A percentile compares a stretch with the other conserved stretches of the same genome.
These are phyloP conservation scores for Hetaerina titia DNA, from an alignment of 2,888 invertebrate species.

Conservation along the genomic window DNA sequence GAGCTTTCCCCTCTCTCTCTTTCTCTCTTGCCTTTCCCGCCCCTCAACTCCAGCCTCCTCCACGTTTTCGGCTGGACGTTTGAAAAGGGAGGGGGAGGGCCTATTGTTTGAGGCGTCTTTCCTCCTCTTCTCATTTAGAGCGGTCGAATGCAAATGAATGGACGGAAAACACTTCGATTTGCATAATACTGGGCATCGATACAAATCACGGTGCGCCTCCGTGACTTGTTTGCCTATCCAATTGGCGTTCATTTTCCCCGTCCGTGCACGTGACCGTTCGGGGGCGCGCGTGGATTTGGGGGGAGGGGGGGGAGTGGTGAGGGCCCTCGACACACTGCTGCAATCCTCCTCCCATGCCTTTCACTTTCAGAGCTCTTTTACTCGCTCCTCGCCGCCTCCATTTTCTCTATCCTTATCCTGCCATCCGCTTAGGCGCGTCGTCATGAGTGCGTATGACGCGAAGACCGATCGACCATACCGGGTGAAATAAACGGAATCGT, in stretches of 20 bases:
- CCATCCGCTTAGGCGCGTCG: not conserved
- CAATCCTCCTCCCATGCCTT: not conserved
- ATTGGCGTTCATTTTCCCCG: slow-evolving; percentile 38
- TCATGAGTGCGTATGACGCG: too few relatives aligned
- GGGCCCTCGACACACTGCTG: too few relatives aligned
- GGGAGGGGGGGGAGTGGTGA: too few relatives aligned
- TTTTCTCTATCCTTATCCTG: not conserved
- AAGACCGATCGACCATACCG: too few relatives aligned
- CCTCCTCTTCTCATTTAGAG: not conserved
- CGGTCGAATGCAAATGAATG: slow-evolving; percentile 46
- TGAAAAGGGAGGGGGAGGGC: not conserved
- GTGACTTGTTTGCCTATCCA: slow-evolving; percentile 44
- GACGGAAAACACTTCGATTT: slow-evolving; percentile 45
- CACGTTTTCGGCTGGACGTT: not conserved
- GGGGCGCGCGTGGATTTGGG: not conserved
- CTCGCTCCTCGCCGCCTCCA: not conserved
- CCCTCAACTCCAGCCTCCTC: not conserved
- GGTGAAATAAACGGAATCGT: too few relatives aligned
- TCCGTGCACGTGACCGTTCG: slow-evolving; percentile 21
- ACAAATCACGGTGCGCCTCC: slow-evolving; percentile 32
- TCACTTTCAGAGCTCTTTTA: not conserved
- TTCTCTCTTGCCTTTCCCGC: not conserved
- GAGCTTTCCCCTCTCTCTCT: not conserved
- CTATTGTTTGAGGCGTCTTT: not conserved
- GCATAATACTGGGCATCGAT: slow-evolving; percentile 42